Base-by-base conservation (phyloP, 2,888 invertebrate species). In the Pasiphila rectangulata region DNA sequence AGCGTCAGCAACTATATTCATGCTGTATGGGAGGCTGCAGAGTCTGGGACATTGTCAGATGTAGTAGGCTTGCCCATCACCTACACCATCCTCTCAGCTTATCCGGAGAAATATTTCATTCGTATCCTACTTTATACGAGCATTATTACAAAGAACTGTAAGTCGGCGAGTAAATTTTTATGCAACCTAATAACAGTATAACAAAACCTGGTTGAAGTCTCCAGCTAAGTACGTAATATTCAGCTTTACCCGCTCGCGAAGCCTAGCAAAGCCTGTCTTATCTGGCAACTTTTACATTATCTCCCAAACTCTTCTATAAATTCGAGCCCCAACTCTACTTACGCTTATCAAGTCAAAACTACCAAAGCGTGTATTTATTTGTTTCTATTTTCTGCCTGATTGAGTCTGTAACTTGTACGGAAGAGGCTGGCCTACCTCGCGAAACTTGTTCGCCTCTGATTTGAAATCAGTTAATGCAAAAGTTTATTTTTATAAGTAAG, bases 401-500 rank as follows among this genome's bases (percentile, higher is more conserved):
- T 84, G 80, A 75, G 74, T 81, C 76, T 51, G 64, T 66, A 83
- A 83, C 75, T 82, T 79, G 64, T 51, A 58, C 58, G 69, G 64
- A 75, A 74, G 73, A 73, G 71, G 67, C 72, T 67, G 69, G 73
- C 77, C 77, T 78, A 81, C 86, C 81, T 83, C 70, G 67, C 61
- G 47, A 75, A 76, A 82, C 69, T 83, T 82, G 61, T 61, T 70
- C 75, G 66, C 71, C 73, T 76, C 79, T 83, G 82, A 87, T 86
- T 85, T 86, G 74, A 84, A 86, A 86, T 86, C 88, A 83, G 88
- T 87, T 89, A 89, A 89, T 89, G 89, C 75, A 88, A 87, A 89
- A 89, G 89, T 89, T 89, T 89, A 89, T 89, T 89, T 89, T 89
- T 89, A 88, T 89, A 89, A 89, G 89, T 89, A 83, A 89, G 89